These are phyloP conservation scores for Furcula furcula DNA, from an alignment of 2,888 invertebrate genomes.

Conservation along the genomic window DNA sequence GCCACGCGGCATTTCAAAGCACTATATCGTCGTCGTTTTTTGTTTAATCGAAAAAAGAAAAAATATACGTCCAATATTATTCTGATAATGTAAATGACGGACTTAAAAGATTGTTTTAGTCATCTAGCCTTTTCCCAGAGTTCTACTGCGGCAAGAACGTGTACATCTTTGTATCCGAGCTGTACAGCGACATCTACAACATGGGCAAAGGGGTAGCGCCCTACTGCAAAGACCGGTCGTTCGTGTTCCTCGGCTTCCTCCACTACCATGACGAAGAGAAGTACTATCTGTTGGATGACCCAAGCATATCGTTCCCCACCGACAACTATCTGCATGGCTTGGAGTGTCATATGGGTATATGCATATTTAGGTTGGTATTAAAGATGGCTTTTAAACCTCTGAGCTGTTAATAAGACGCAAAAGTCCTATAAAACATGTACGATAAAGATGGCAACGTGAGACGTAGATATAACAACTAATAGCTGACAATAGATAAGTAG, in stretches of 20 bases:
- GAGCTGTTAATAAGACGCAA: too few species aligned
- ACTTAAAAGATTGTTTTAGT: too few species aligned
- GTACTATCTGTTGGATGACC: conserved; percentile 69
- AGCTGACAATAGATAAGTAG: too few species aligned
- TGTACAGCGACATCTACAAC: conserved; percentile 70
- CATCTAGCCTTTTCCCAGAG: conserved; percentile 50
- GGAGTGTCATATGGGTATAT: conserved; percentile 67
- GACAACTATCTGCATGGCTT: conserved; percentile 71
- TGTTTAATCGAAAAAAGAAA: too few species aligned
- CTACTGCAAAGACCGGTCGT: conserved; percentile 66
- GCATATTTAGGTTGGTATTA: conserved; percentile 59
- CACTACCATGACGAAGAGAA: conserved; percentile 68
- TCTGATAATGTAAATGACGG: too few species aligned
- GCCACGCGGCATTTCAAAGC: too few species aligned
- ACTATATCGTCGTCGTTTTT: too few species aligned
- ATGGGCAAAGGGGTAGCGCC: conserved; percentile 66
- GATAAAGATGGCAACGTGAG: too few species aligned
- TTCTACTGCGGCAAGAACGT: conserved; percentile 74
- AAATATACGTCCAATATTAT: too few species aligned
- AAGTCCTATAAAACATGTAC: too few species aligned
- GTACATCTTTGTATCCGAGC: conserved; percentile 66
- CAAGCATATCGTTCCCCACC: conserved; percentile 65
- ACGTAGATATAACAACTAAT: too few species aligned
- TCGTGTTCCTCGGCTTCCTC: conserved; percentile 68
- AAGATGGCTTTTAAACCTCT: too few species aligned